These are phyloP conservation scores for Anthoscopus minutus DNA, from an alignment of 2,113 vertebrate genomes.

Conservation along the genomic window DNA sequence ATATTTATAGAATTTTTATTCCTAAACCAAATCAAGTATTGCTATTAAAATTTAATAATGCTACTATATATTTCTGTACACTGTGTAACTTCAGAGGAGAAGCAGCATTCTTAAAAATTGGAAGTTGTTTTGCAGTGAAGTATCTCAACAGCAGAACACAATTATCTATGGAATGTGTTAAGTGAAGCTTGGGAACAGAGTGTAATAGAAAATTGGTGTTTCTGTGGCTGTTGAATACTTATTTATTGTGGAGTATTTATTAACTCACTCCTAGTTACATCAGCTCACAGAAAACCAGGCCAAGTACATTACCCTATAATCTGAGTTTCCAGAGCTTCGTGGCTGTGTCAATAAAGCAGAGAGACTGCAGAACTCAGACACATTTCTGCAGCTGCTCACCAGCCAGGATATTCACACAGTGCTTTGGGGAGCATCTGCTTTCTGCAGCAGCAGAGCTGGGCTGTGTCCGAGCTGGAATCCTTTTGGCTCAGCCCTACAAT, in stretches of 20 bases:
- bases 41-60: neutral
- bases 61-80: neutral
- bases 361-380: neutral
- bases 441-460: neutral
- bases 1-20: neutral
- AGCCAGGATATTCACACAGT: neutral
- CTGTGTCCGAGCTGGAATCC: neutral
- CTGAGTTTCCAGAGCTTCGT: neutral
- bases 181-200: neutral
- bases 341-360: neutral
- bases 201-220: constrained; percentile 7
- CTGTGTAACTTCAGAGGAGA: neutral
- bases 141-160: neutral
- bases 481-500: rapidly evolving
- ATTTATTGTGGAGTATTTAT: constrained; percentile 8
- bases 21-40: neutral
- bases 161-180: neutral
- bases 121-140: neutral
- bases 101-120: neutral
- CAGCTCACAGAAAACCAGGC: neutral
- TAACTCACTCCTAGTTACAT: constrained; percentile 5
- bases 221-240: neutral
- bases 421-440: neutral
- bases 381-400: neutral
- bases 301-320: neutral